These are phyloP conservation scores for Ochotona curzoniae DNA, from an alignment of 2,113 vertebrate genomes.

Conservation along the genomic window DNA sequence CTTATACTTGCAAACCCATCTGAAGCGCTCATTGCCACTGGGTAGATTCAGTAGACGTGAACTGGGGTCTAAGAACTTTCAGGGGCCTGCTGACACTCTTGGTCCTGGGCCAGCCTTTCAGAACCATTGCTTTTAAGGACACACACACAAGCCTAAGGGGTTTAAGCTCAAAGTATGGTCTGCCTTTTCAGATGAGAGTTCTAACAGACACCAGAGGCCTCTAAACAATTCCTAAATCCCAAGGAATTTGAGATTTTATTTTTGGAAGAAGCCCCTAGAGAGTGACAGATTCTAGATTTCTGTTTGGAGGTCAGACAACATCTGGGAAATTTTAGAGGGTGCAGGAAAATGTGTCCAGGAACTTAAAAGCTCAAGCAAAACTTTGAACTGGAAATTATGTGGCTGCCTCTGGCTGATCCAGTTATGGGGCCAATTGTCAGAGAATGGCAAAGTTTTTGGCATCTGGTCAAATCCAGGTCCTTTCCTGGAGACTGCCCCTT, in stretches of 20 bases:
- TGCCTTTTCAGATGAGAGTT: slow-evolving; percentile 59
- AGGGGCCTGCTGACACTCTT: neutral
- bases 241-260: slow-evolving; percentile 69
- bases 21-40: neutral
- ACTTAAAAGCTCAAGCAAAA: slow-evolving; percentile 56
- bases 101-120: neutral
- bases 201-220: slow-evolving; percentile 58
- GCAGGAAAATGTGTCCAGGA: slow-evolving; percentile 48
- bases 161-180: slow-evolving; percentile 40
- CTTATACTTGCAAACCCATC: neutral
- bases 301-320: slow-evolving; percentile 65
- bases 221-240: slow-evolving; percentile 58
- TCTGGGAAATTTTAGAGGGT: slow-evolving; percentile 68
- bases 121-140: neutral
- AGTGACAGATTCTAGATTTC: slow-evolving; percentile 55
- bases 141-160: neutral
- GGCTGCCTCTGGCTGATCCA: neutral
- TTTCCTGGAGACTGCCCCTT: neutral
- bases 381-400: slow-evolving; percentile 31
- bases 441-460: slow-evolving; percentile 19
- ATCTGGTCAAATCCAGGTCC: neutral
- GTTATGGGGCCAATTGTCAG: slow-evolving; percentile 34
- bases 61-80: no score
- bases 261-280: slow-evolving; percentile 66
- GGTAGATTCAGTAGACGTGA: no score